Evolutionary conservation across 2,113 vertebrate genomes (phyloP), one percentile per base, ranked within the genome.

Genomic region (Stercorarius parasiticus): DNA sequence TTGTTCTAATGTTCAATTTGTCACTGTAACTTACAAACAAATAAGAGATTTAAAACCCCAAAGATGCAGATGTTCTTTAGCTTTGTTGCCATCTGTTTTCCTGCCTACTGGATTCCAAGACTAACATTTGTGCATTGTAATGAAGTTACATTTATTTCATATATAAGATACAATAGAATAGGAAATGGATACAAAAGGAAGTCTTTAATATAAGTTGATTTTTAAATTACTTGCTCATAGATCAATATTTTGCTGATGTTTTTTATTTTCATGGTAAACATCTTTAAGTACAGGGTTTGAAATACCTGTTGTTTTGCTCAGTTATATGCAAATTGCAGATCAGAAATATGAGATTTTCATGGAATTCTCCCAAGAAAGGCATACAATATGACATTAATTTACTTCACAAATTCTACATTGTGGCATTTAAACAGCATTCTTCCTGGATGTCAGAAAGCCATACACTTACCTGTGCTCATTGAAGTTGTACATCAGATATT

Each of bases 31-130:
- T 98, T 95, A 87, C 79, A 94, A 90, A 91, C 91, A 94, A 96
- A 84, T 97, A 97, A 96, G 86, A 97, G 96, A 97, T 98, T 98
- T 98, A 96, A 94, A 79, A 80, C 69, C 72, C 45, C 40, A 27
- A 11, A 94, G 81, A 93, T 98, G 87, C 97, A 97, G 97, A 97
- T 98, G 97, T 97, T 97, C 89, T 74, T 91, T 96, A 82, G 80
- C 59, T 86, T 92, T 7, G 3, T 81, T 96, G 93, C 94, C 97
- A 96, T 98, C 97, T 98, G 97, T 96, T 98, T 97, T 97, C 72
- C 82, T 96, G 92, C 84, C 64, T 76, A 29, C 80, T 93, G 53
- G 53, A 94, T 97, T 96, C 78, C 73, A 94, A 72, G 71, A 72
- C 55, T 74, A 64, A 67, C n/a, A 82, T 93, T 93, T 92, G 50